Evolutionary conservation across 2,888 invertebrate genomes (phyloP).

Genomic region (Himalopsyche anomala): DNA sequence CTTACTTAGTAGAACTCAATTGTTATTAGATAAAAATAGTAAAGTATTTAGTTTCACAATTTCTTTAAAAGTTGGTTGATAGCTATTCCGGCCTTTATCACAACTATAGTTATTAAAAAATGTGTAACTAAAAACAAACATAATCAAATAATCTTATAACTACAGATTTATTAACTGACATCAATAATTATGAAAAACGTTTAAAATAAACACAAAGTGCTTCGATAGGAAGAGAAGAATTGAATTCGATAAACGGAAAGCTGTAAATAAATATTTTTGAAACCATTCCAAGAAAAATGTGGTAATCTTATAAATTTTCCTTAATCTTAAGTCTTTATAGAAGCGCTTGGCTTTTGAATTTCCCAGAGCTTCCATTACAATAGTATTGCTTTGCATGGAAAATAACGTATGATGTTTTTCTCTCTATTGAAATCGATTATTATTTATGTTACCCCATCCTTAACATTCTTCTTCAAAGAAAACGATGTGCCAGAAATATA

Average conservation of each 20-base stretch:
- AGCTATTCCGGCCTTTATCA: too few species aligned
- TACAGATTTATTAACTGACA: too few species aligned
- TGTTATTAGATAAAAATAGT: too few species aligned
- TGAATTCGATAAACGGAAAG: not conserved
- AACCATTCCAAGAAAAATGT: not conserved
- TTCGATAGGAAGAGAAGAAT: not conserved
- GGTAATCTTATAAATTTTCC: not conserved
- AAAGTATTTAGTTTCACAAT: too few species aligned
- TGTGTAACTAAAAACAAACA: too few species aligned
- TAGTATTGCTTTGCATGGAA: slow-evolving; percentile 13
- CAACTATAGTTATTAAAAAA: too few species aligned
- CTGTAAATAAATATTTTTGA: slow-evolving; percentile 1
- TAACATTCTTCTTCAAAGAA: not conserved
- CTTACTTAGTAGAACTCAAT: too few species aligned
- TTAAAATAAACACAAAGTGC: too few species aligned
- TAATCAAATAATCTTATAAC: too few species aligned
- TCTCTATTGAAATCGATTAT: slow-evolving; percentile 14
- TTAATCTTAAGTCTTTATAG: not conserved
- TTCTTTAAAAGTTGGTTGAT: too few species aligned
- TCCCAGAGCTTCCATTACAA: slow-evolving; percentile 7
- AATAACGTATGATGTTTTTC: not conserved
- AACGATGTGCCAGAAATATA: not conserved
- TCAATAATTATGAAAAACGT: too few species aligned
- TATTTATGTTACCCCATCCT: slow-evolving; percentile 10
- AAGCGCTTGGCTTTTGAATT: not conserved